phyloP scores from a whole-genome alignment of 2,797 vertebrate genomes.

The Acrossocheilus fasciatus region DNA sequence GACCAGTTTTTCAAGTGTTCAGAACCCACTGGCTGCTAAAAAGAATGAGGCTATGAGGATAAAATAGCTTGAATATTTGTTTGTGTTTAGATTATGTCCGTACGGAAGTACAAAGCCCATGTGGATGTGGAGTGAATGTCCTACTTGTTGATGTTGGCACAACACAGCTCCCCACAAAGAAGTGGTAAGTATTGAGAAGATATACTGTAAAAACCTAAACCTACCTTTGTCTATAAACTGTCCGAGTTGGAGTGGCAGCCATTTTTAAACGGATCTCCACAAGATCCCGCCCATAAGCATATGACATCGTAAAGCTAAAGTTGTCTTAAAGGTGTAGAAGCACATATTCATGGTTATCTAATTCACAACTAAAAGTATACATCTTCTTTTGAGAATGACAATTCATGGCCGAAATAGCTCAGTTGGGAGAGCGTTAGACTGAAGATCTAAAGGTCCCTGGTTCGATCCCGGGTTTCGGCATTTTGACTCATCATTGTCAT shows the following conservation, averaged over 20 bases:
- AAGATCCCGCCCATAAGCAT: background rate
- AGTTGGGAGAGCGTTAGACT: slow-evolving; percentile 67
- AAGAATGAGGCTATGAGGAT: background rate
- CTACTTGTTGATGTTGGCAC: background rate
- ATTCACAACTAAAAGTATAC: background rate
- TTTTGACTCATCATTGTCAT: background rate
- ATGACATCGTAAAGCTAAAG: background rate
- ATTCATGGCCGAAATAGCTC: slow-evolving; percentile 62
- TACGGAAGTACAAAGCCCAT: background rate
- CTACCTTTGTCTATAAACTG: background rate
- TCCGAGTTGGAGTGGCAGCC: background rate
- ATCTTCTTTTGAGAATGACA: background rate
- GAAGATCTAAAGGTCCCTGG: slow-evolving; percentile 71
- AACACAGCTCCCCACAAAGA: no score
- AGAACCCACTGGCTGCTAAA: background rate
- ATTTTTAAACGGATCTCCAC: background rate
- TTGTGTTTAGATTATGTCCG: background rate
- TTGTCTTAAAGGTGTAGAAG: background rate
- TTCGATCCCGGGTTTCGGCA: slow-evolving; percentile 68
- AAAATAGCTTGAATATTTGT: background rate
- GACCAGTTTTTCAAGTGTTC: background rate
- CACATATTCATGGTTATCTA: background rate
- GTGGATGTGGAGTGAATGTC: background rate
- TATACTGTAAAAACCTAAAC: background rate
- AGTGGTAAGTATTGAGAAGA: no score